Base-by-base conservation (phyloP, 2,888 invertebrate species). In the Agonopterix subpropinquella region DNA sequence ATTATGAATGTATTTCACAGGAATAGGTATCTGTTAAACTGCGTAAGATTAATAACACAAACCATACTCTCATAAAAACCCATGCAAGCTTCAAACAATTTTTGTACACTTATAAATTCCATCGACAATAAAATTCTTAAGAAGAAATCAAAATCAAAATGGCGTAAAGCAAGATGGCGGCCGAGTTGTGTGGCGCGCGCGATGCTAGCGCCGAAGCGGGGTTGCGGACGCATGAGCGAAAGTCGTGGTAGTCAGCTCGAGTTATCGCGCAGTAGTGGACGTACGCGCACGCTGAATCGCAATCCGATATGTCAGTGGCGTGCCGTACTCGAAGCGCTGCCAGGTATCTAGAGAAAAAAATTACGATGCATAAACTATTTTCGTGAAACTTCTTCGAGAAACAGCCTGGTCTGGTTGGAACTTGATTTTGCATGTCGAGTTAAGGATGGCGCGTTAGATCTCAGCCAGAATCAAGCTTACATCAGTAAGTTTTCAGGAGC, bases 261-360 rank as follows among this genome's bases (percentile, higher is more conserved):
- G 95, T 96, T 62, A 97, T 95, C 47, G 96, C 95, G 78, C 97
- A 97, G 80, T 93, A 95, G 80, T 97, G 97, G 53, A 93, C 92
- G 70, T 94, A 91, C 45, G 92, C 92, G 77, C 97, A 97, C 13
- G 92, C 90, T 1, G 92, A 90, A 73, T 93, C 94, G 65, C 95
- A 95, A 5, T 86, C 86, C 0, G 82, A 73, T 0, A 79, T 77
- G 48, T 88, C 87, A 0, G 74, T 62, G 54, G 90, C 86, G 64
- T 92, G 91, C 39, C 92, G 91, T 9, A 95, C 95, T 0, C 93
- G 92, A 66, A 96, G 92, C 45, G 94, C 95, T 49, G 90, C 88
- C 65, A 93, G 90, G 69, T 96, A 96, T 76, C 94, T 95, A 84
- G n/a, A 39, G 39, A n/a, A n/a, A 39, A 39, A 2, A 37, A 39